Conservation (phyloP, 2,113 vertebrate species). For the Poeciliopsis occidentalis region DNA sequence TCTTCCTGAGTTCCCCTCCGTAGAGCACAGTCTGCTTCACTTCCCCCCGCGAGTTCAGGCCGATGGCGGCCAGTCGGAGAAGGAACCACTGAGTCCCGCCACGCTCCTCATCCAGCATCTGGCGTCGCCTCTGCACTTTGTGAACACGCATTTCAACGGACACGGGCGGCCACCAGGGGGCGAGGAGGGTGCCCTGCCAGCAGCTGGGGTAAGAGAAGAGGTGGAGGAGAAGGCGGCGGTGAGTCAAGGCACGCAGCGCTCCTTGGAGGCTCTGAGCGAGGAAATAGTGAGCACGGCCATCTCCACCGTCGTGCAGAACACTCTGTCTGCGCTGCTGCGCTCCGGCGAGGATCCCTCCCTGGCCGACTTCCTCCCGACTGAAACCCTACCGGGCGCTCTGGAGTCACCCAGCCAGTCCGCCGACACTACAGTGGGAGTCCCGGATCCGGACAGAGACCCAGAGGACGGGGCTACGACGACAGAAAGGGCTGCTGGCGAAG, state of each 20-base stretch:
- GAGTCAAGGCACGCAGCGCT: conserved; percentile 63
- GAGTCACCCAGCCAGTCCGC: conserved; percentile 63
- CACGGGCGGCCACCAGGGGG: conserved; percentile 62
- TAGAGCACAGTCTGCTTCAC: conserved; percentile 79
- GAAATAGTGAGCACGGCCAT: conserved; percentile 89
- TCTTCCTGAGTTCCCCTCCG: conserved; percentile 85
- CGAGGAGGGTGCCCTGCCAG: conserved; percentile 57
- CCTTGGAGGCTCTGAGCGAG: conserved; percentile 85
- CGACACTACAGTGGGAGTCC: conserved; percentile 3
- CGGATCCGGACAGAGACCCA: conserved; percentile 22
- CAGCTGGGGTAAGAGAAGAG: conserved; percentile 5
- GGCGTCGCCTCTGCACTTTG: conserved; percentile 94
- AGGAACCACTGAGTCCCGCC: conserved; percentile 71
- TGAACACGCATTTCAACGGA: conserved; percentile 98
- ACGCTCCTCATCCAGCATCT: conserved; percentile 88
- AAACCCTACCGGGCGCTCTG: conserved; percentile 73
- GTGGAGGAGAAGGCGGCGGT: neutral
- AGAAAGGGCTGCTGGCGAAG: conserved; percentile 41
- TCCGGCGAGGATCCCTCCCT: conserved; percentile 78
- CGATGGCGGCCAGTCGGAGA: conserved; percentile 27
- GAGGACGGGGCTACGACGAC: conserved; percentile 29
- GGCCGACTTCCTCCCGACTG: conserved; percentile 75
- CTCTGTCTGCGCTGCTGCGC: conserved; percentile 85
- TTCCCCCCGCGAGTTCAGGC: conserved; percentile 56
- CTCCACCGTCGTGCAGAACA: conserved; percentile 87